These are phyloP conservation scores for Cephus rjabovi DNA, from an alignment of 2,888 invertebrate species.

Conservation along the genomic window DNA sequence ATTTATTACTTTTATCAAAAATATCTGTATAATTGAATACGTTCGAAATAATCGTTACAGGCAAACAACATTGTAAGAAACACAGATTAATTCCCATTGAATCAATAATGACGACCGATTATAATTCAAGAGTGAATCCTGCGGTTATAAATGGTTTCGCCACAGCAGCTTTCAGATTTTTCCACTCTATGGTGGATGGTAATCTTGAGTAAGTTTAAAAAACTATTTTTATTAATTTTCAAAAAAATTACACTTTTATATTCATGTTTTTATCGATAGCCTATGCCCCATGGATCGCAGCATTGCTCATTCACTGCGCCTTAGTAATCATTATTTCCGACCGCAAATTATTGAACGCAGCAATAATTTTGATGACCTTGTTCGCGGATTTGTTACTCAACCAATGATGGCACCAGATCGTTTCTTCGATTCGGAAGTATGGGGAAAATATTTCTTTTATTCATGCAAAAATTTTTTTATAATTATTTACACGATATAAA, in stretches of 20 bases:
- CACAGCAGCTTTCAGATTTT: slow-evolving; percentile 75
- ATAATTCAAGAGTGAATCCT: slow-evolving; percentile 70
- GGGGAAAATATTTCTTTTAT: not conserved
- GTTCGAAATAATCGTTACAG: slow-evolving; percentile 8
- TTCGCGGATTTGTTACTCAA: slow-evolving; percentile 71
- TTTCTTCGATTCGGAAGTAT: slow-evolving; percentile 69
- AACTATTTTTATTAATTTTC: not conserved
- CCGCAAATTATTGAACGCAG: slow-evolving; percentile 69
- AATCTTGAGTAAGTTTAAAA: slow-evolving; percentile 51
- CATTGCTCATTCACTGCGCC: slow-evolving; percentile 49
- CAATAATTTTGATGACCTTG: slow-evolving; percentile 69
- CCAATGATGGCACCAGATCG: slow-evolving; percentile 71
- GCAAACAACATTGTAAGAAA: slow-evolving; percentile 18
- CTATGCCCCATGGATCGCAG: slow-evolving; percentile 22
- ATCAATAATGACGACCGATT: slow-evolving; percentile 54
- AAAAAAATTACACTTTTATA: not conserved
- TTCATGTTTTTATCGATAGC: slow-evolving; percentile 5
- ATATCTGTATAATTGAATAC: not conserved
- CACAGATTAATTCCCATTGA: slow-evolving; percentile 8
- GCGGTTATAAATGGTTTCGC: slow-evolving; percentile 74
- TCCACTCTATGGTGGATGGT: slow-evolving; percentile 73
- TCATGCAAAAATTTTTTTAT: too few relatives aligned
- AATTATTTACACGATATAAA: not conserved
- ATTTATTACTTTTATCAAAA: not conserved
- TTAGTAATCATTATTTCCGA: slow-evolving; percentile 72